Evolutionary conservation across 2,888 invertebrate species (phyloP).

Genomic region (Amphipoea lucens): DNA sequence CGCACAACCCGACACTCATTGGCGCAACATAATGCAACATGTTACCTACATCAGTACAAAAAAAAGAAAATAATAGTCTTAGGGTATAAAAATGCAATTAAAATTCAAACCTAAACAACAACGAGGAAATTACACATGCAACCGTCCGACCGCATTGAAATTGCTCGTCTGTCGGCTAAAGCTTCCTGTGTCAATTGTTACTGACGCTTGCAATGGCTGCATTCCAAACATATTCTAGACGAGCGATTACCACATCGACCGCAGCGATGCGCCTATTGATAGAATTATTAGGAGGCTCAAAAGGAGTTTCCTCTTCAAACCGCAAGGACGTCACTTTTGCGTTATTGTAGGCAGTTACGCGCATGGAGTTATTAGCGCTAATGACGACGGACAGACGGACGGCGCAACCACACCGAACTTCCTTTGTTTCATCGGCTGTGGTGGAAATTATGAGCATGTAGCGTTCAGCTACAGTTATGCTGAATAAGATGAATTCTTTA

Average conservation of each 20-base stretch:
- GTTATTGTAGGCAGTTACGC: constrained; percentile 76
- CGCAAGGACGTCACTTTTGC: constrained; percentile 81
- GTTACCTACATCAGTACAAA: not conserved
- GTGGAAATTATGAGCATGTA: constrained; percentile 48
- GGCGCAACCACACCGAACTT: constrained; percentile 78
- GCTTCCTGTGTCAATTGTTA: constrained; percentile 77
- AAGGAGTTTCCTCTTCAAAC: constrained; percentile 80
- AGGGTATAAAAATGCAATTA: constrained; percentile 46
- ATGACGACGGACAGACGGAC: constrained; percentile 80
- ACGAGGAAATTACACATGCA: constrained; percentile 60
- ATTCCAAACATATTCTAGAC: constrained; percentile 80
- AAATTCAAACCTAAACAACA: constrained; percentile 52
- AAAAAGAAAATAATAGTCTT: constrained; percentile 13
- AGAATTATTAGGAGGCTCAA: constrained; percentile 83
- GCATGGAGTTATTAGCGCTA: constrained; percentile 88
- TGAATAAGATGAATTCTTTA: constrained; percentile 32
- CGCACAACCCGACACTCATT: constrained; percentile 8
- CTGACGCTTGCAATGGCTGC: constrained; percentile 66
- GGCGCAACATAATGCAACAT: constrained; percentile 18
- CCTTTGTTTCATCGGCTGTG: constrained; percentile 71
- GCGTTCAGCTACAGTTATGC: constrained; percentile 35
- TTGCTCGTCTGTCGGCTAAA: constrained; percentile 64
- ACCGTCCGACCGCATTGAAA: constrained; percentile 66
- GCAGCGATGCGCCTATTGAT: constrained; percentile 85
- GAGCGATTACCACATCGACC: constrained; percentile 83